Percentiles rank a stretch among this genome's conserved stretches.
Conservation (phyloP, 2,113 vertebrate species). For the Raphicerus campestris region DNA sequence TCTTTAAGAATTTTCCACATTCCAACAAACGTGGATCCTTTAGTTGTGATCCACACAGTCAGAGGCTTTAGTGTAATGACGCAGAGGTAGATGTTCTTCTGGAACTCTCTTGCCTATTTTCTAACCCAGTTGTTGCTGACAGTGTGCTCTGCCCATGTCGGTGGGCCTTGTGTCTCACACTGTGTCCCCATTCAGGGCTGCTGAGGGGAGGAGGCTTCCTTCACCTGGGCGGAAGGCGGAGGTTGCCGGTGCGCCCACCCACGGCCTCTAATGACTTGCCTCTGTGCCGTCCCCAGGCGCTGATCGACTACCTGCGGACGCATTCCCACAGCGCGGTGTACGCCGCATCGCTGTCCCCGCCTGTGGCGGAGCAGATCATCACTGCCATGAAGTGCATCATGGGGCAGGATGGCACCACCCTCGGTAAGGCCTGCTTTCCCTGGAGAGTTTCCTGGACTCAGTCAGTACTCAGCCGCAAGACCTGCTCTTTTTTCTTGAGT, state of each 20-base stretch:
- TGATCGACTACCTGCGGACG: constrained; percentile 93
- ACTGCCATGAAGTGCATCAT: constrained; percentile 94
- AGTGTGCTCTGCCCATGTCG: neutral
- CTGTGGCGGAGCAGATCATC: constrained; percentile 93
- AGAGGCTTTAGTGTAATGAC: neutral
- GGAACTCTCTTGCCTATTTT: neutral
- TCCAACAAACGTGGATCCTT: neutral
- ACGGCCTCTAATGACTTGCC: neutral
- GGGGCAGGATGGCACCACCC: constrained; percentile 91
- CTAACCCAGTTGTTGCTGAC: neutral
- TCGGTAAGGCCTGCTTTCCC: constrained; percentile 83
- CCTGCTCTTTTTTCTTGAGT: neutral
- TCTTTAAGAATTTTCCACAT: neutral
- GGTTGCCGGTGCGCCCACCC: neutral
- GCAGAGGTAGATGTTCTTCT: neutral
- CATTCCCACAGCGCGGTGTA: constrained; percentile 95
- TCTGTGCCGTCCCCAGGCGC: constrained; percentile 82
- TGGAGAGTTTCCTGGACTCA: neutral
- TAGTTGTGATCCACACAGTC: neutral
- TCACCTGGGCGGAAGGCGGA: neutral
- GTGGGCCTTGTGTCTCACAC: neutral
- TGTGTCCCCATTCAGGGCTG: neutral
- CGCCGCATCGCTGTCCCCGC: constrained; percentile 91
- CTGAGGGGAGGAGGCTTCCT: neutral
- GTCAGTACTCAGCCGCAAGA: neutral